Evolutionary conservation across 1,140 invertebrate genomes (phyloP).

Genomic region (Drosophila saltans): DNA sequence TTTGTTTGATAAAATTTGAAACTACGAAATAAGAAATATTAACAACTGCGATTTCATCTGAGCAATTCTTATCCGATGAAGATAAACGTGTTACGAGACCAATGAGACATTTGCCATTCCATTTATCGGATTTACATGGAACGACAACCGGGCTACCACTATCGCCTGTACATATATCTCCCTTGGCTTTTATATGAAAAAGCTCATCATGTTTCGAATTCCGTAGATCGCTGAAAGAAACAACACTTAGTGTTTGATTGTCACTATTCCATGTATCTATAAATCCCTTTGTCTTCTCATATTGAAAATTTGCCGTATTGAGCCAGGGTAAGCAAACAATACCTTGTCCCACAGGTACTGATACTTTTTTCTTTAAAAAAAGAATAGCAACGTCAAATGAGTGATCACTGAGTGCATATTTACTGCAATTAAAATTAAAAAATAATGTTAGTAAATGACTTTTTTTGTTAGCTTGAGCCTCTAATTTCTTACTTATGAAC

Average conservation of each 20-base stretch:
- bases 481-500: background rate
- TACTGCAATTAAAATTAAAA: background rate
- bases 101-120: background rate
- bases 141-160: conserved; percentile 28
- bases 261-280: background rate
- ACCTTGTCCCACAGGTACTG: background rate
- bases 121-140: background rate
- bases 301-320: background rate
- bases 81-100: background rate
- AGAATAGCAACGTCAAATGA: background rate
- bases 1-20: background rate
- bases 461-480: background rate
- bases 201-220: background rate
- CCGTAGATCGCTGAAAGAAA: background rate
- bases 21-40: background rate
- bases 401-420: background rate
- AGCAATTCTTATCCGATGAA: background rate
- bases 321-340: conserved; percentile 24
- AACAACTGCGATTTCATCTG: background rate
- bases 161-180: conserved; percentile 14
- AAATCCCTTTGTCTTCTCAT: background rate
- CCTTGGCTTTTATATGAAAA: background rate
- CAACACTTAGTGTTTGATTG: background rate
- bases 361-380: background rate
- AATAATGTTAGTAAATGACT: background rate